Evolutionary conservation across 2,888 invertebrate genomes (phyloP), one percentile per base, ranked within the genome.

Genomic region (Koerneria pararmatus): DNA sequence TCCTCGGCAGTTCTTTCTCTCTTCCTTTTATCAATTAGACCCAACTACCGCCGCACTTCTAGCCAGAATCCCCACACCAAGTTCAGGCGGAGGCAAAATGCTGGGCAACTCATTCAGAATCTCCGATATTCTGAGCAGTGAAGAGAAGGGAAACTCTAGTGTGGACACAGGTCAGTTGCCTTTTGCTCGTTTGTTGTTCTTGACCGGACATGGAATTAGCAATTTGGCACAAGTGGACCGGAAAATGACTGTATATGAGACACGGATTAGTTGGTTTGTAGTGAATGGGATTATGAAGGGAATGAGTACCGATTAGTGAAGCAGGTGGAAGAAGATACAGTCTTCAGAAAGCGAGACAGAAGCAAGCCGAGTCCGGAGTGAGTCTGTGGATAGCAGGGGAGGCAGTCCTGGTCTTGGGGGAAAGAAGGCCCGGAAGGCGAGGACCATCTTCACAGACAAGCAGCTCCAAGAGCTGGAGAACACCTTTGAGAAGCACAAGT

Each of bases 361-460:
- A 48, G 60, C 46, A 48, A 46, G n/a, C 19, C 31, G 60, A 60
- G 48, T 63, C 35, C 49, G 53, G 29, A 41, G 51, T 15, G 27
- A 35, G 6, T 63, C 63, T 29, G 53, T 53, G 19, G 53, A 53
- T 5, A 63, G 63, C 49, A 37, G 53, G 53, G 29, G 37, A 37
- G 63, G 31, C 11, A 35, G 27, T 51, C 34, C 62, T n/a, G 46
- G 51, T 51, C 63, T 34, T 19, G 46, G 51, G 29, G 29, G 35
- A 27, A n/a, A 24, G 24, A 22, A 15, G 53, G 74, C 81, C 22
- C 74, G 83, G 27, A 83, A 83, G 66, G 83, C 83, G 29, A 66
- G 83, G 27, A 83, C 83, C 31, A 98, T 98, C 53, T 98, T 99
- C 88, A 97, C 97, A 53, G 97, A 98, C 87, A 92, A 95, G 84